Evolutionary conservation across 2,797 vertebrate genomes (phyloP).

Genomic region (Mastacembelus armatus): DNA sequence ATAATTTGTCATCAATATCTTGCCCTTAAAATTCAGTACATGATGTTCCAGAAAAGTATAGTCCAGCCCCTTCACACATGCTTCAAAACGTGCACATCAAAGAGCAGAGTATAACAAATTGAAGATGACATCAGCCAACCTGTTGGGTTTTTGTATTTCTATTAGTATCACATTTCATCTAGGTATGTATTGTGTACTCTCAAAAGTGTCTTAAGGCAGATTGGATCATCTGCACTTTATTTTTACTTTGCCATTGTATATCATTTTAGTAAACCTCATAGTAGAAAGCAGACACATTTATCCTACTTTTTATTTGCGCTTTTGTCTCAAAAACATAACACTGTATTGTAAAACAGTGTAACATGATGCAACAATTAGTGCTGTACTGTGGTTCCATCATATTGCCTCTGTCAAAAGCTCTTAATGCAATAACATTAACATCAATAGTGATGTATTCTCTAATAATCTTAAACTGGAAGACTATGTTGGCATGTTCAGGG

Average conservation of each 20-base stretch:
- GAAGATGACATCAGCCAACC: not conserved
- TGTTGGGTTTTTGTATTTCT: not conserved
- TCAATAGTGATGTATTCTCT: not conserved
- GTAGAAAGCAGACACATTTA: not conserved
- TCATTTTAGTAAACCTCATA: not conserved
- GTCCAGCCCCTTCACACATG: slow-evolving; percentile 29
- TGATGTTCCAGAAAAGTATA: slow-evolving; percentile 42
- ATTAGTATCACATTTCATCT: slow-evolving; percentile 4
- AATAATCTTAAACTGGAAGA: not conserved
- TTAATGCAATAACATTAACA: not conserved
- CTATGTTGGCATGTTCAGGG: not conserved
- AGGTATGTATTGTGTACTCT: not conserved
- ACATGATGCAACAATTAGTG: slow-evolving; percentile 3
- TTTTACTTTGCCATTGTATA: not conserved
- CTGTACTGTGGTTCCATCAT: slow-evolving; percentile 23
- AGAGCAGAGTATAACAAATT: not conserved
- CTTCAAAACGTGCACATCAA: slow-evolving; percentile 12
- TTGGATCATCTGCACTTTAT: not conserved
- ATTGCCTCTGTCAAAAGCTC: not conserved
- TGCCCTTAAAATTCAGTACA: not conserved
- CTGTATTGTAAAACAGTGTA: not conserved
- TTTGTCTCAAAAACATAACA: not conserved
- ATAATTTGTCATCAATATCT: slow-evolving; percentile 2
- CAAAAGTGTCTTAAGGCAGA: not conserved
- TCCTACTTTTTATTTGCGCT: not conserved